phyloP scores from a whole-genome alignment of 2,113 vertebrate species.

The Lepus americanus region DNA sequence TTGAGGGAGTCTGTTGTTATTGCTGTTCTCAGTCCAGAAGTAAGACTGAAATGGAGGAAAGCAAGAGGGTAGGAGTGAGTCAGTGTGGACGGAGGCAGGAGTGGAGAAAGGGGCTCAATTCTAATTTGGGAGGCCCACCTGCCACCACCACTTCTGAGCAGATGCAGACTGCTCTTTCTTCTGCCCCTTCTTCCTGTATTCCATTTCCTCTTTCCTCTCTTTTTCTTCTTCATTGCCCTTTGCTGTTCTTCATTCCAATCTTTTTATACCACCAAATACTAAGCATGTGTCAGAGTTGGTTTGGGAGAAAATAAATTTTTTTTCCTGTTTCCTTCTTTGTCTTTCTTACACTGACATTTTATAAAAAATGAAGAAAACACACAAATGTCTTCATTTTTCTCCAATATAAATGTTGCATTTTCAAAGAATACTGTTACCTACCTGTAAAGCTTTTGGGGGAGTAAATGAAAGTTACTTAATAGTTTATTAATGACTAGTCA shows the following conservation, averaged over 20 bases:
- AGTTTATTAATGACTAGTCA: neutral
- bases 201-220: neutral
- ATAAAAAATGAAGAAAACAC: neutral
- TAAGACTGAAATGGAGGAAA: neutral
- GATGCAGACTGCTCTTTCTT: neutral
- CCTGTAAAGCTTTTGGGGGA: conserved; percentile 21
- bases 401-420: neutral
- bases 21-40: neutral
- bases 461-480: conserved; percentile 2
- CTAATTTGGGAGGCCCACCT: too few species aligned
- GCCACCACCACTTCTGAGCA: too few species aligned
- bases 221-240: neutral
- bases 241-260: neutral
- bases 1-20: neutral
- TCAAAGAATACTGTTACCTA: neutral
- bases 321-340: neutral
- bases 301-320: neutral
- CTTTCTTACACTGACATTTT: neutral
- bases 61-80: neutral
- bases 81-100: neutral
- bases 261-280: too few species aligned
- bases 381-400: neutral
- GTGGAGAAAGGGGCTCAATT: fast-evolving
- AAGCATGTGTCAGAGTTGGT: neutral
- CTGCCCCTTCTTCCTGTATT: neutral